phyloP scores from a whole-genome alignment of 2,888 invertebrate species.

The Brachyopa scutellaris region DNA sequence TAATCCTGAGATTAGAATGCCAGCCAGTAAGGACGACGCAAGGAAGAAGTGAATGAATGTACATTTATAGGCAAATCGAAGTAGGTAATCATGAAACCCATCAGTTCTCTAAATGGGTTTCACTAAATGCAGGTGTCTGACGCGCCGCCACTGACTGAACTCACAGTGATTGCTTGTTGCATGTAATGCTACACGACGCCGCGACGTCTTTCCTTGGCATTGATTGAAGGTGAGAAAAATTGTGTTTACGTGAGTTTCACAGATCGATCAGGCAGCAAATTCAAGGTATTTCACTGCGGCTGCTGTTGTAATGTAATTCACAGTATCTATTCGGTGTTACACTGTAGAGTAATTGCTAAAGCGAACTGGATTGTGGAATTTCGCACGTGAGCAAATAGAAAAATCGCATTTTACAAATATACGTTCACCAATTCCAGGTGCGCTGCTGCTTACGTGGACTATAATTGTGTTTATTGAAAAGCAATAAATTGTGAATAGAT shows the following conservation, averaged over 20 bases:
- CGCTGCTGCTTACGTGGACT: slow-evolving; percentile 17
- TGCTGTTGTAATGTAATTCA: neutral
- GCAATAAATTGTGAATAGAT: slow-evolving; percentile 42
- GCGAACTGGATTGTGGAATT: slow-evolving; percentile 67
- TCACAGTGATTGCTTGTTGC: slow-evolving; percentile 22
- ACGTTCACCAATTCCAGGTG: slow-evolving; percentile 59
- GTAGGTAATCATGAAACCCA: slow-evolving; percentile 31
- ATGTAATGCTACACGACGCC: slow-evolving; percentile 8
- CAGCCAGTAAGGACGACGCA: slow-evolving; percentile 14
- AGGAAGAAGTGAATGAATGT: slow-evolving; percentile 25
- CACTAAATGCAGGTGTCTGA: slow-evolving; percentile 58
- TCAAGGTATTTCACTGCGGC: slow-evolving; percentile 54
- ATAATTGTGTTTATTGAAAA: slow-evolving; percentile 38
- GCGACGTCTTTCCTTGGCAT: slow-evolving; percentile 49
- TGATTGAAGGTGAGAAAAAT: slow-evolving; percentile 68
- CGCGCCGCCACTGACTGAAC: slow-evolving; percentile 21
- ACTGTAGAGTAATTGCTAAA: slow-evolving; percentile 47
- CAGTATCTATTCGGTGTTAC: slow-evolving; percentile 18
- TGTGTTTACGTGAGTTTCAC: slow-evolving; percentile 60
- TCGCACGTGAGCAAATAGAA: slow-evolving; percentile 69
- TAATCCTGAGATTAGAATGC: slow-evolving; percentile 49
- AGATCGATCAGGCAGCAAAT: slow-evolving; percentile 62
- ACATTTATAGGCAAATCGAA: slow-evolving; percentile 37
- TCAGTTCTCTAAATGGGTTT: slow-evolving; percentile 35
- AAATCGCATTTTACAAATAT: neutral